Evolutionary conservation across 2,113 vertebrate genomes (phyloP), one percentile per base, ranked within the genome.

Genomic region (Cochlearius cochlearius): DNA sequence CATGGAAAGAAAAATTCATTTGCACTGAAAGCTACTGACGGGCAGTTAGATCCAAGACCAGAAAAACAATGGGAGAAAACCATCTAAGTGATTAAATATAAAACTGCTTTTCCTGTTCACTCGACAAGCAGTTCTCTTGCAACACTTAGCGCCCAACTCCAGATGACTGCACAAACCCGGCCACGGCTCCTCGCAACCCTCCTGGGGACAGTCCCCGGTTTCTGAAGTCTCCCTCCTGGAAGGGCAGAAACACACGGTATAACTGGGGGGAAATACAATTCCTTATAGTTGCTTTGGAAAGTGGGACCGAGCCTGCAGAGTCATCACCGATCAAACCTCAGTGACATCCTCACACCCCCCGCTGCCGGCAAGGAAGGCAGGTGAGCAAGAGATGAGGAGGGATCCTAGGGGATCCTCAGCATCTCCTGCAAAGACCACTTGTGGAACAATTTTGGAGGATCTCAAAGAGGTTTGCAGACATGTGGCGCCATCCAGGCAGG

Each of bases 271-370:
- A 43, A 43, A 43, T 43, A 43, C 41, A 43, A 43, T 43, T 43
- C 41, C 41, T 43, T 43, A 43, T 43, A 43, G 15, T 43, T 43
- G 15, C 14, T 15, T 12, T 36, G 41, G 50, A 32, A 71, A 45
- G 22, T 0, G 17, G 67, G 38, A 73, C 75, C 34, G 13, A 12
- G 4, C 26, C 4, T 9, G 20, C 27, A 9, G 5, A 4, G 11
- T 9, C 45, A 5, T 12, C 62, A 27, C 39, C 3, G 1, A 41
- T 49, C 62, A 15, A 41, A 34, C n/a, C n/a, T 8, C 53, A 32
- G 3, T 1, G 0, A 16, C 5, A 30, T 26, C 53, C 60, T 19
- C 12, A 15, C 2, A 1, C n/a, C 26, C 63, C 56, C 45, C 1
- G 1, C 52, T 59, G 49, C n/a, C 2, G 0, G 60, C 1, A 2